phyloP scores from a whole-genome alignment of 2,888 invertebrate genomes.

The Drosophila vallismaia region DNA sequence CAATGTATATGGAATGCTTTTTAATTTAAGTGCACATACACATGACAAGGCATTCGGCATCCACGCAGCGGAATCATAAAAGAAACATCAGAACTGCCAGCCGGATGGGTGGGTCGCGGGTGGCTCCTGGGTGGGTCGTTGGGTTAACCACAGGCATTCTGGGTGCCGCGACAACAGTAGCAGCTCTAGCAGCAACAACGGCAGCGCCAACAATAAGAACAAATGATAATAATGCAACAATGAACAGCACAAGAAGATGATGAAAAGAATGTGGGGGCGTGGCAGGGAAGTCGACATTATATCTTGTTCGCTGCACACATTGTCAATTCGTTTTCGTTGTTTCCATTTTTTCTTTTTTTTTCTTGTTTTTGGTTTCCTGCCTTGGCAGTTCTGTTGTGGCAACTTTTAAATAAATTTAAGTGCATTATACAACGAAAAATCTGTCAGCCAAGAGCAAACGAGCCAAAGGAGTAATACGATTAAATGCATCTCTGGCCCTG shows the following conservation, averaged over 20 bases:
- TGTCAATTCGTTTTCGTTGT: constrained; percentile 51
- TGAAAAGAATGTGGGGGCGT: constrained; percentile 47
- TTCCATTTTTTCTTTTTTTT: not conserved
- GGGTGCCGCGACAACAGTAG: constrained; percentile 30
- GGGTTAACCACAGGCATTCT: constrained; percentile 50
- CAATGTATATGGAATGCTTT: constrained; percentile 42
- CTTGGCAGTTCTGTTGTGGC: constrained; percentile 31
- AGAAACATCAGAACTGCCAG: constrained; percentile 36
- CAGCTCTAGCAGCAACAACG: constrained; percentile 19
- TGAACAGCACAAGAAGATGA: constrained; percentile 49
- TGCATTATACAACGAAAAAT: constrained; percentile 60
- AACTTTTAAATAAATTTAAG: constrained; percentile 73
- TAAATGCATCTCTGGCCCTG: constrained; percentile 40
- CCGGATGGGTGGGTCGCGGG: constrained; percentile 5
- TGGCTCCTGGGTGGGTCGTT: not conserved
- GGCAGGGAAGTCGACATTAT: constrained; percentile 48
- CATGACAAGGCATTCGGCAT: constrained; percentile 32
- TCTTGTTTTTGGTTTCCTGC: not conserved
- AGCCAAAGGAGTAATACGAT: constrained; percentile 37
- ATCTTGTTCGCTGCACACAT: constrained; percentile 67
- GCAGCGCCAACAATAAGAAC: constrained; percentile 38
- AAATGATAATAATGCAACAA: constrained; percentile 59
- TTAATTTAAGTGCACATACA: constrained; percentile 53
- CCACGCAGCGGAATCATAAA: constrained; percentile 46
- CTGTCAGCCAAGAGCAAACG: constrained; percentile 8